A percentile compares a stretch with the other conserved stretches of the same genome.
phyloP scores from a whole-genome alignment of 1,140 invertebrate species.

The Atta cephalotes region DNA sequence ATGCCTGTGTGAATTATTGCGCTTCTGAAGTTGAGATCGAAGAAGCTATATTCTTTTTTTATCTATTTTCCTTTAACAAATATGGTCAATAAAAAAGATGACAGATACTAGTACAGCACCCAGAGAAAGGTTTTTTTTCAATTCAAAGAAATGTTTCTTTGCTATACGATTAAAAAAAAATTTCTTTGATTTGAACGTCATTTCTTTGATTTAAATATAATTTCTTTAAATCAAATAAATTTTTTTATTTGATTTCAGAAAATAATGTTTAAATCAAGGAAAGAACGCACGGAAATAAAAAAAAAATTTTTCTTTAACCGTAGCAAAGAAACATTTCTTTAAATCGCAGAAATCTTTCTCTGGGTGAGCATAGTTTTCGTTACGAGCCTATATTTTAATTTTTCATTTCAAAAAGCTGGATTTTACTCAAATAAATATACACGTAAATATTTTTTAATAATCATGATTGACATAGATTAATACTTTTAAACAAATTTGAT shows the following conservation, averaged over 20 bases:
- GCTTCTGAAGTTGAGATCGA: background rate
- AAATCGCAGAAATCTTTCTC: no score
- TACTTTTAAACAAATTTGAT: background rate
- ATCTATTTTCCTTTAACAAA: conserved; percentile 5
- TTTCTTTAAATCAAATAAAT: no score
- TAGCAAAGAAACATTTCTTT: no score
- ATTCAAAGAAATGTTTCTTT: no score
- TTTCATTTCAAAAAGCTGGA: background rate
- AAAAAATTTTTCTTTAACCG: no score
- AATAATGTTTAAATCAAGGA: no score
- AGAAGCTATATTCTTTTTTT: background rate
- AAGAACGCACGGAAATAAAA: no score
- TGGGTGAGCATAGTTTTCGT: background rate
- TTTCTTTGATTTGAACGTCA: no score
- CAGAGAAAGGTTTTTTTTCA: no score
- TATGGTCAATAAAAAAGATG: background rate
- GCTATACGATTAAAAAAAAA: no score
- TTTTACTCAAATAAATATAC: conserved; percentile 1
- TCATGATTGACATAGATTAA: background rate
- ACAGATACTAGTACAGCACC: background rate
- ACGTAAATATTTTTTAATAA: conserved; percentile 6
- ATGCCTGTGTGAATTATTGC: conserved; percentile 52
- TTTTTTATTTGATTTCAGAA: no score
- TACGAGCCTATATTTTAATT: background rate
- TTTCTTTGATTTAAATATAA: no score